A percentile compares a stretch with the other conserved stretches of the same genome.
phyloP scores from a whole-genome alignment of 2,888 invertebrate species.

The Rhyacophila evoluta region DNA sequence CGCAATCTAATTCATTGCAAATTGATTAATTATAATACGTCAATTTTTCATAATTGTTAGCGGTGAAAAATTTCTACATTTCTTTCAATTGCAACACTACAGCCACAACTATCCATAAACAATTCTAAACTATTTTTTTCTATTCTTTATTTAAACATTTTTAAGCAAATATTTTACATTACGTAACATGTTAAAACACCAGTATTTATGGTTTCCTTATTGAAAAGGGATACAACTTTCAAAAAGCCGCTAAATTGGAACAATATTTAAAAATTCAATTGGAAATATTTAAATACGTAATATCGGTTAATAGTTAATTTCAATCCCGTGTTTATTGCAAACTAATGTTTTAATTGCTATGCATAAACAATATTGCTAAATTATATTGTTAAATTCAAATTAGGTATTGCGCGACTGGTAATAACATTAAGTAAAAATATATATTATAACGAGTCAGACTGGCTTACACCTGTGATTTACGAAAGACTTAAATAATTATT shows the following conservation, averaged over 20 bases:
- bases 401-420: neutral
- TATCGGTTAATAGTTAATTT: no score
- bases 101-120: neutral
- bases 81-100: neutral
- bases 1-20: neutral
- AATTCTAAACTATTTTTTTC: no score
- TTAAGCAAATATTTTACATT: no score
- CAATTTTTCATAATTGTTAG: neutral
- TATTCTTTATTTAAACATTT: no score
- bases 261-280: no score
- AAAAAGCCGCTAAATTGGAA: no score
- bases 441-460: neutral
- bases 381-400: neutral
- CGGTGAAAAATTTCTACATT: neutral
- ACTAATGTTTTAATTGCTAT: slow-evolving; percentile 7
- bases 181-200: no score
- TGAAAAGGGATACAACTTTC: no score
- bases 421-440: neutral
- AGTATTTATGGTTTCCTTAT: no score
- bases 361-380: neutral
- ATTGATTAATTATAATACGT: neutral
- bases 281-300: no score
- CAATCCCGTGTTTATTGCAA: no score
- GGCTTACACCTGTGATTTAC: neutral
- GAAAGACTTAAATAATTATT: no score